Conservation (phyloP, 1,140 invertebrate genomes). For the Probaryconus sp. region DNA sequence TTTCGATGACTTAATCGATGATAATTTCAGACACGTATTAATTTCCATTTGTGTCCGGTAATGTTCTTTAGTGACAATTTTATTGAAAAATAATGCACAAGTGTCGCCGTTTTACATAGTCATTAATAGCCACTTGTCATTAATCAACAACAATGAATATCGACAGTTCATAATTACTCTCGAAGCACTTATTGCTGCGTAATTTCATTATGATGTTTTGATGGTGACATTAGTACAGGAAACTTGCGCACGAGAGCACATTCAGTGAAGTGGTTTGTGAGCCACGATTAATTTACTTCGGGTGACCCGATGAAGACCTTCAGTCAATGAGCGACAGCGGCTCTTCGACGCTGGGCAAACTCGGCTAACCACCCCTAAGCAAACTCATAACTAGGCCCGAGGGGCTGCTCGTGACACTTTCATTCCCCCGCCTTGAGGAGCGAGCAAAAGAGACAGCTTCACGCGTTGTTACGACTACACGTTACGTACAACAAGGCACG, state of each 20-base stretch:
- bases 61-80: too few species aligned
- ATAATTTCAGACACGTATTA: too few species aligned
- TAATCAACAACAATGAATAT: background rate
- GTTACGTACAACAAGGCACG: conserved; percentile 33
- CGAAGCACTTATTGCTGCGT: conserved; percentile 7
- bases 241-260: conserved; percentile 18
- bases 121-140: background rate
- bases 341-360: conserved; percentile 49
- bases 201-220: conserved; percentile 44
- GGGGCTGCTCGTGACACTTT: conserved; percentile 77
- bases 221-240: conserved; percentile 16
- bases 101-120: too few species aligned
- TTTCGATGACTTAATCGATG: too few species aligned
- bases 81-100: too few species aligned
- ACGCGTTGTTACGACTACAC: conserved; percentile 38
- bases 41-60: too few species aligned
- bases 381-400: conserved; percentile 76
- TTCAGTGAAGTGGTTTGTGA: conserved; percentile 28
- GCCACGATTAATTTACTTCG: conserved; percentile 63
- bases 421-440: conserved; percentile 69
- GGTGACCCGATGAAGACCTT: conserved; percentile 67
- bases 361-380: conserved; percentile 69
- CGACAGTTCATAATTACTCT: conserved; percentile 6
- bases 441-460: conserved; percentile 28
- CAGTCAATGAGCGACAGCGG: conserved; percentile 64